Evolutionary conservation across 2,888 invertebrate genomes (phyloP), one percentile per base, ranked within the genome.

Genomic region (Embidobia sp.): DNA sequence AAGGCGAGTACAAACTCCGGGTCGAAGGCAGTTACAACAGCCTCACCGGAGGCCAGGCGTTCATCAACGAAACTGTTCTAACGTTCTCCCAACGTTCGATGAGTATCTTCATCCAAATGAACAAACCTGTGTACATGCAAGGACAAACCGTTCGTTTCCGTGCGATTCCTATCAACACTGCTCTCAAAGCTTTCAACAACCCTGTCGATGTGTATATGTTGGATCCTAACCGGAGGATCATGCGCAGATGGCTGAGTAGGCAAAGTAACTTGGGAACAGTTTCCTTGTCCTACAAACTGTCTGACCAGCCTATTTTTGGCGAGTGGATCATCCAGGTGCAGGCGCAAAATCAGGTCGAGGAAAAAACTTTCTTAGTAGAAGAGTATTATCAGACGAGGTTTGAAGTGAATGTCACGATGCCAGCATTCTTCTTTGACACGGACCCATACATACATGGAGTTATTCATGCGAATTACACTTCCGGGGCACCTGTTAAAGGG

Each of bases 321-420:
- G 95, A 96, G 86, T 98, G 98, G 98, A 94, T 93, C 40, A 94
- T 98, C 80, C 93, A 95, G 77, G 95, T 98, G 0, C 93, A 95
- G 80, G 98, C 97, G 0, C 95, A 96, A 86, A 96, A 96, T 0
- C 97, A 97, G 89, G 90, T 94, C 1, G 97, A 98, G 90, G 95
- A 96, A 87, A 93, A 95, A 31, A 92, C 93, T 57, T 98, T 98
- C 90, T 90, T 94, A 4, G 97, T 98, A 0, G 97, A 98, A 88
- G 98, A 98, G 91, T 98, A 97, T 90, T 98, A 97, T 90, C 97
- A 97, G 90, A 97, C 97, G 0, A 92, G 97, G 82, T 98, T 96
- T 87, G 98, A 98, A 91, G 96, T 97, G 0, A 98, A 98, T 90
- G 97, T 98, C 0, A 97, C 97, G 0, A 97, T 98, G 95, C 96